Evolutionary conservation across 2,113 vertebrate species (phyloP), one percentile per base, ranked within the genome.

Genomic region (Origma solitaria): DNA sequence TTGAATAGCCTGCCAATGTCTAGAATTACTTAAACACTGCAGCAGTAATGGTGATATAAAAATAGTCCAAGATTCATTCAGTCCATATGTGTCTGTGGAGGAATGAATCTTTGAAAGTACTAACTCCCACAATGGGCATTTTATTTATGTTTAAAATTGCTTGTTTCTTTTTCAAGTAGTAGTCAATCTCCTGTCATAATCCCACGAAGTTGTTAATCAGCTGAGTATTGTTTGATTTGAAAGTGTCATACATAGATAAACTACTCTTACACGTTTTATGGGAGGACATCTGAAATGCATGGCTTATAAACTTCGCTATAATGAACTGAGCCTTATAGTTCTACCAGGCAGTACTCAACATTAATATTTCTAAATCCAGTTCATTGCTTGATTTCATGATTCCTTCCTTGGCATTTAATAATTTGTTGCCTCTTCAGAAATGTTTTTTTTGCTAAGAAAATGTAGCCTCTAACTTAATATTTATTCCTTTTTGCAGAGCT

Each of bases 61-160:
- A 92, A 91, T 91, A 95, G 62, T n/a, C 28, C 23, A 33, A 38
- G 50, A 78, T 92, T 96, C 51, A 58, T 92, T 91, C 76, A 81
- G 77, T 58, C 45, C 33, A 2, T 88, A 8, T 57, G 57, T 82
- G 31, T 87, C 61, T 87, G 30, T 57, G 53, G 30, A 91, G 73
- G 64, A 89, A 57, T 23, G 15, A 76, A 40, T 25, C 20, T 79
- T 82, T 85, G 31, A 51, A 91, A 72, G 56, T 68, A 44, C 70
- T 27, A 47, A 49, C 33, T 92, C 47, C 28, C 22, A 15, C 65
- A 75, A 3, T 25, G 23, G 64, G 9, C 4, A 3, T 58, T 92
- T 94, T 40, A 58, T 89, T 78, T 69, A 19, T 42, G 21, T 69
- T 84, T 72, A 65, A 84, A 92, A 69, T 65, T 37, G 18, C 69